Evolutionary conservation across 2,888 invertebrate genomes (phyloP), one percentile per base, ranked within the genome.

Genomic region (Unio delphinus): DNA sequence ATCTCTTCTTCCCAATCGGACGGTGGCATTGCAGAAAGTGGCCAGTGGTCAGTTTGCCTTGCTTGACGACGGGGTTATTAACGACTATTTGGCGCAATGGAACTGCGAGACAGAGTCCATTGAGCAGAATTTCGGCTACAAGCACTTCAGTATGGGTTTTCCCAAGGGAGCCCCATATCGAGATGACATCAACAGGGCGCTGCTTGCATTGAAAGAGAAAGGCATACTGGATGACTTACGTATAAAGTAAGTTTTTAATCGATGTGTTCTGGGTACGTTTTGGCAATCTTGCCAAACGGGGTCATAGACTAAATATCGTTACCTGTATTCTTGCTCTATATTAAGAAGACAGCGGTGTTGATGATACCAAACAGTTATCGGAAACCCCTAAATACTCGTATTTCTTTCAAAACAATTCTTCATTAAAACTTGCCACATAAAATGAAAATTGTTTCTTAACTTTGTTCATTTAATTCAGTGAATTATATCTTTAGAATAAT

Each of bases 81-180:
- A 86, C 62, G 82, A 80, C n/a, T 85, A 86, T 64, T 80, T 80
- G 63, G 82, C 83, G 8, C 73, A 78, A 58, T 74, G 78, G 57
- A 76, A 81, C 54, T 86, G 86, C 61, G 83, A 81, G 8, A 77
- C 84, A 18, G 83, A 86, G 68, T 84, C 85, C 18, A 81, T 84
- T 23, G 81, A 81, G 30, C 85, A 86, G 72, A 83, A 82, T 60
- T 85, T 86, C 69, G 82, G 81, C 1, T 74, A 77, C 55, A 86
- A 85, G 59, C 82, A 85, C 64, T 86, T 82, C 68, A 80, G 83
- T 28, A 75, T 86, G 26, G 86, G 84, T 3, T 84, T 86, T 61
- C 86, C 86, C 0, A 81, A 80, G 61, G 85, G 85, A 15, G 86
- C 86, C 6, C 85, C 85, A 1, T 86, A 85, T 66, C 71, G 81